Base-by-base conservation (phyloP, 1,140 invertebrate genomes). In the Drosophila lacteicornis region DNA sequence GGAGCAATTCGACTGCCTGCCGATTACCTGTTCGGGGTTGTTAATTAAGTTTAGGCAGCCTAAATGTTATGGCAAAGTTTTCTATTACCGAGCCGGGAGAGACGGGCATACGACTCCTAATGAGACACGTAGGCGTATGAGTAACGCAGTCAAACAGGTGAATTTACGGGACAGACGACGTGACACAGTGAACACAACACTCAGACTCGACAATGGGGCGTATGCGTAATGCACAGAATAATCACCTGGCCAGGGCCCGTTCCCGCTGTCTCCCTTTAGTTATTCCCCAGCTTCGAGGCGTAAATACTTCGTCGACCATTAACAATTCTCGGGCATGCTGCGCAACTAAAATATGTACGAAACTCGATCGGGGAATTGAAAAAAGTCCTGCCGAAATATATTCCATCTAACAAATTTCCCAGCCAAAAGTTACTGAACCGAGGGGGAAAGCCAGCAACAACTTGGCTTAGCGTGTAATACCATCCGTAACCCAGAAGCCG, bases 71-170 rank as follows among this genome's bases (percentile, higher is more conserved):
- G 85, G 59, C 78, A 80, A 90, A 90, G 84, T 88, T 88, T 88
- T 88, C 84, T 88, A 88, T 88, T 88, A 88, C 81, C 74, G 63
- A 66, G 51, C 49, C 51, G 68, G 57, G 50, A 17, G 43, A 33
- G 25, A 17, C 36, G 13, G 27, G 22, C 63, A 63, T 84, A 87
- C 81, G 70, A 79, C 60, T 49, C 66, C 61, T 88, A 88, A 88
- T 88, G 84, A 85, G 84, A 56, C 84, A 88, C 84, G 84, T 88
- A 88, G 85, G 81, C 85, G 85, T 88, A 88, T 88, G 84, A 88
- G 84, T 90, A 81, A 81, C 77, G 78, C 70, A 76, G 69, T 75
- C 82, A 81, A 85, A 81, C 70, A 74, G 68, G 68, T 74, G 70
- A 76, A 80, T 57, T 75, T 62, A 76, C 56, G 49, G 61, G 42